Base-by-base conservation (phyloP, 2,113 vertebrate genomes). In the Clarias gariepinus region DNA sequence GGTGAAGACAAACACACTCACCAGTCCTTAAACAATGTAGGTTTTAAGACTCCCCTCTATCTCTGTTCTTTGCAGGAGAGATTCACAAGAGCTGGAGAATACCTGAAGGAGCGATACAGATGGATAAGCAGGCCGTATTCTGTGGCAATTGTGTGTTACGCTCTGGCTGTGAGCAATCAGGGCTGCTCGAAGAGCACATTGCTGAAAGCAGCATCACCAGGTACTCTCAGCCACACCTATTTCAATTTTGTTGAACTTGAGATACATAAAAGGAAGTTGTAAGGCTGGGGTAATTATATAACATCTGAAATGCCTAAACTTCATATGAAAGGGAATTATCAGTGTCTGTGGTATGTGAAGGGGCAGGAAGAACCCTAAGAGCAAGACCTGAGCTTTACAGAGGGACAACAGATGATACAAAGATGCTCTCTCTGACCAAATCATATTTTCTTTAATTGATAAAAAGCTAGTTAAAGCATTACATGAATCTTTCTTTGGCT, bases 131-230 rank as follows among this genome's bases (percentile, higher is more conserved):
- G 96, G 5, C 95, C 97, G 0, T 98, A 99, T 91, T 95, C 96
- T 0, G 95, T 96, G 83, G 97, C 97, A 86, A 93, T 99, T 55
- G 19, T 93, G 1, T 95, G 95, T 69, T 98, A 98, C 0, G 97
- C 98, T 0, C 90, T 98, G 87, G 92, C 96, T 69, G 73, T 96
- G 80, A 58, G 89, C 53, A 84, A 81, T 11, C 18, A 83, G 0
- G 60, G 86, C 81, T 87, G 77, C 1, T 80, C 23, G 9, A 18
- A 12, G 80, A 81, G 78, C 3, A 0, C 3, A 0, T 86, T 95
- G 82, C 91, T 94, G 1, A 81, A 36, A 77, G 89, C 88, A 13
- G 91, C 93, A 15, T 87, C 90, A 63, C 21, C 76, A 90, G 95
- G 94, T 95, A 88, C 21, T 58, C 30, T 53, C 57, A 55, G 15